Evolutionary conservation across 2,797 vertebrate species (phyloP).

Genomic region (Molossus molossus): DNA sequence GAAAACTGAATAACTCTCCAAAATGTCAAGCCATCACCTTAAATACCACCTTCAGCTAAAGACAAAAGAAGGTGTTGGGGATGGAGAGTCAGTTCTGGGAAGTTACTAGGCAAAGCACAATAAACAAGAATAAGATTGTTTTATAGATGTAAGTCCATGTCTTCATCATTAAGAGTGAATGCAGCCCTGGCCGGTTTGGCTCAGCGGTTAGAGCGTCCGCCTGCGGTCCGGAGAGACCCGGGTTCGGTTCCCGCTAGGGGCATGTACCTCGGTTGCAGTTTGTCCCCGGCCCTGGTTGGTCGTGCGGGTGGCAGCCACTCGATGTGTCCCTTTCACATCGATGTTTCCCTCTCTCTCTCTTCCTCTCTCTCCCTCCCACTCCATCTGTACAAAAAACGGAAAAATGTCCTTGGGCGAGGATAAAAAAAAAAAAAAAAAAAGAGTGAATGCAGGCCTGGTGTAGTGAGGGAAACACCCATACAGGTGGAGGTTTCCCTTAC

Average conservation of each 20-base stretch:
- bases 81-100: not conserved
- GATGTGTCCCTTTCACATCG: too few species aligned
- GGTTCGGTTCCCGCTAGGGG: too few species aligned
- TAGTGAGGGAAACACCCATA: not conserved
- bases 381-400: too few species aligned
- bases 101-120: not conserved
- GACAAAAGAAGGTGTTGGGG: not conserved
- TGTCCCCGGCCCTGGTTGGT: too few species aligned
- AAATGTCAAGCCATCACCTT: not conserved
- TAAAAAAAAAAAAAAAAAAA: too few species aligned
- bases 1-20: not conserved
- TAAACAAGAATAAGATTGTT: not conserved
- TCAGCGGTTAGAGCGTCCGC: too few species aligned
- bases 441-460: not conserved
- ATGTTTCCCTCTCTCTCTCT: too few species aligned
- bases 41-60: not conserved
- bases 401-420: too few species aligned
- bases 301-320: too few species aligned
- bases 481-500: not conserved
- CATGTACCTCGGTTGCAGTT: too few species aligned
- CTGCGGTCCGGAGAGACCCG: too few species aligned
- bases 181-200: not conserved
- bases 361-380: too few species aligned
- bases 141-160: not conserved
- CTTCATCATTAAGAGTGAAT: not conserved